Percentiles rank a stretch among this genome's conserved stretches.
Evolutionary conservation across 2,113 vertebrate genomes (phyloP).

Genomic region (Tupaia chinensis): DNA sequence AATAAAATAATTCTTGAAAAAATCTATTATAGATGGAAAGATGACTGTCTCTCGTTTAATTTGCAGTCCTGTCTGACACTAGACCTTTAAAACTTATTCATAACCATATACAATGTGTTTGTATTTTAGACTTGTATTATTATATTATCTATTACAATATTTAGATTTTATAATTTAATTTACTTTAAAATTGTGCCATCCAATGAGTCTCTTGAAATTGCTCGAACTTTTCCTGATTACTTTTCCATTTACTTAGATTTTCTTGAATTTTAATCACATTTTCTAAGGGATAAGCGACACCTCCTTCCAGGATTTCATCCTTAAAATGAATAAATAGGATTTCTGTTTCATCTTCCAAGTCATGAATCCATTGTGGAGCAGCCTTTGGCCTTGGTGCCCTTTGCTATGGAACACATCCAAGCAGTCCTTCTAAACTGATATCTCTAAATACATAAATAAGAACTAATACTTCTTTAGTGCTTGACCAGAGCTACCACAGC

Average conservation of each 20-base stretch:
- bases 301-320: not conserved
- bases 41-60: not conserved
- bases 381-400: not conserved
- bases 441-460: constrained; percentile 30
- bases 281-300: constrained; percentile 20
- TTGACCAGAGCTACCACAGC: not conserved
- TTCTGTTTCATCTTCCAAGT: not conserved
- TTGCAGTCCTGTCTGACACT: not conserved
- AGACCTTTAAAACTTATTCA: constrained; percentile 35
- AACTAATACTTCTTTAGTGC: constrained; percentile 43
- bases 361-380: constrained; percentile 38
- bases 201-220: not conserved
- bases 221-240: not conserved
- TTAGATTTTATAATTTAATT: not conserved
- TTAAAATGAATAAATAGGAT: constrained; percentile 54
- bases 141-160: no score
- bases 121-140: not conserved
- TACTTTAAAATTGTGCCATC: constrained; percentile 6
- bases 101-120: not conserved
- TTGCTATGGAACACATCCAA: not conserved
- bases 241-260: constrained; percentile 47
- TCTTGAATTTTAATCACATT: constrained; percentile 50
- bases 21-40: not conserved
- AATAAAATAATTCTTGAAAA: no score
- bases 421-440: not conserved